Base-by-base conservation (phyloP, 2,797 vertebrate genomes). In the Peromyscus aztecus region DNA sequence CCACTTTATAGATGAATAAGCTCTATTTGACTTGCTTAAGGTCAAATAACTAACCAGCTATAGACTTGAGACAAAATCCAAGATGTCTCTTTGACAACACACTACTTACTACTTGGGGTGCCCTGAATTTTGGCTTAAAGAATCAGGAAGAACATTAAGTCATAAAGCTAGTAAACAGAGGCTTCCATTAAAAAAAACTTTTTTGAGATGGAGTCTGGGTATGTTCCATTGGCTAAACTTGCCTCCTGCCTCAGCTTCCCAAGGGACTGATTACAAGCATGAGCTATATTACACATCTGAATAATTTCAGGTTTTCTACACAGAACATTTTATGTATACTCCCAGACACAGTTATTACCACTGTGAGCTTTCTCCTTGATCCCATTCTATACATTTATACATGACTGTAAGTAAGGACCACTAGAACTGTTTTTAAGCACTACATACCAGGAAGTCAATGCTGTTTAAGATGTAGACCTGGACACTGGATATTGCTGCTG, bases 401-500 rank as follows among this genome's bases (percentile, higher is more conserved):
- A 9, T 13, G 21, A 52, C 43, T 89, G 84, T 98, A 96, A 96
- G 95, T 67, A 81, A 85, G 6, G 87, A 88, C 46, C 2, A 59
- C 14, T 75, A 63, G 55, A 96, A 83, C 85, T 65, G 27, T 46
- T 95, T 94, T 80, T 19, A 52, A 96, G 96, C 94, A 93, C 5
- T 81, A 57, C 24, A 63, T 24, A 21, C 73, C 71, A 90, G 87
- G 93, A 93, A 94, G 29, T 71, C 90, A 76, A 13, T 55, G 85
- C 55, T 78, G 11, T 67, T 94, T 77, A 94, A 85, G 94, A 90
- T 46, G 37, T 4, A 94, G 89, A 86, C 89, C 17, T 43, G 91
- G 86, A 91, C 14, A 84, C 3, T 61, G 29, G n/a, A 49, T 19
- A 55, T 23, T 78, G 31, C 34, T 40, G 94, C 94, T 91, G 57